Evolutionary conservation across 1,140 invertebrate species (phyloP).

Genomic region (Drosophila persimilis): DNA sequence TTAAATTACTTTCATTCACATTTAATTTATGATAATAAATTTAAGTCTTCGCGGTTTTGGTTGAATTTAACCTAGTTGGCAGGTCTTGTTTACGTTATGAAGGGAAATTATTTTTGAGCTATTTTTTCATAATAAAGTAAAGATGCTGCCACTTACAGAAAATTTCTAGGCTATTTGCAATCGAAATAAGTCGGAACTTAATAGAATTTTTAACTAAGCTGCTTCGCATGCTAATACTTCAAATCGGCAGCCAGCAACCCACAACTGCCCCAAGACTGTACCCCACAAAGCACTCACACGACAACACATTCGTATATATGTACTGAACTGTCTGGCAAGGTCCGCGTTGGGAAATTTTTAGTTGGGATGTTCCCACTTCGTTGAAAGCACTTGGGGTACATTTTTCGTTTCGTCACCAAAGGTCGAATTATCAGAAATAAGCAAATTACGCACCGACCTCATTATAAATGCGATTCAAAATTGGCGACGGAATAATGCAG

Average conservation of each 20-base stretch:
- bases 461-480: background rate
- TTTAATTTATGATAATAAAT: too few species aligned
- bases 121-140: slow-evolving; percentile 18
- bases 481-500: background rate
- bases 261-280: slow-evolving; percentile 43
- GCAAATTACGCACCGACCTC: background rate
- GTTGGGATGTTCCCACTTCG: slow-evolving; percentile 52
- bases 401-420: slow-evolving; percentile 40
- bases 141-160: too few species aligned
- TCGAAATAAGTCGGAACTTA: too few species aligned
- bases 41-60: too few species aligned
- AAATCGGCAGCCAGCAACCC: too few species aligned
- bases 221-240: too few species aligned
- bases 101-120: slow-evolving; percentile 50
- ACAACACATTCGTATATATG: background rate
- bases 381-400: slow-evolving; percentile 40
- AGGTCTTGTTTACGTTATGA: slow-evolving; percentile 28
- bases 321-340: slow-evolving; percentile 31
- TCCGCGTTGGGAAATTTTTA: slow-evolving; percentile 31
- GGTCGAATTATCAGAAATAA: slow-evolving; percentile 12
- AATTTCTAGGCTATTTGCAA: too few species aligned
- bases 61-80: slow-evolving; percentile 4
- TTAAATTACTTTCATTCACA: too few species aligned
- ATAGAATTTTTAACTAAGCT: too few species aligned
- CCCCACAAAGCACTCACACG: slow-evolving; percentile 45